Conservation (phyloP, 1,140 invertebrate species). For the Idris sp. region DNA sequence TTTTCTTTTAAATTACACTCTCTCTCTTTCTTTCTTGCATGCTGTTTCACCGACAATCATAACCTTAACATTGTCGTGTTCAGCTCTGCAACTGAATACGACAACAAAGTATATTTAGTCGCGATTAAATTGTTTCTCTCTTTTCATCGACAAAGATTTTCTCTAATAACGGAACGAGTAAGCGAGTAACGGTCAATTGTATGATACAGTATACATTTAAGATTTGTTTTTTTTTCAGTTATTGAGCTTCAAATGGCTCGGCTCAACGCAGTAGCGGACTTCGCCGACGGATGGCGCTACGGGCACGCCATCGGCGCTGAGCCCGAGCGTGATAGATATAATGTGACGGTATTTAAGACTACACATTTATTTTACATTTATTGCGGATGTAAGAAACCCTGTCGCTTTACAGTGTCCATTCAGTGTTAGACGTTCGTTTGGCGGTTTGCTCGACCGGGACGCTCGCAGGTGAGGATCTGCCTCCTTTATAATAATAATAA, state of each 20-base stretch:
- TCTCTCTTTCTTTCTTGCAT: slow-evolving; percentile 53
- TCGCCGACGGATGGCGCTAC: slow-evolving; percentile 26
- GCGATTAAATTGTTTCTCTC: slow-evolving; percentile 5
- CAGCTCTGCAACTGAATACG: no score
- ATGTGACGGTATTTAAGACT: slow-evolving; percentile 71
- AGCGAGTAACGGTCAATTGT: slow-evolving; percentile 73
- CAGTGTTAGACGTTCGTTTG: slow-evolving; percentile 29
- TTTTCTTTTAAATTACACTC: slow-evolving; percentile 79
- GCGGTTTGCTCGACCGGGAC: slow-evolving; percentile 42
- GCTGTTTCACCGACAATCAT: no score
- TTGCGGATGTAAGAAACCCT: slow-evolving; percentile 71
- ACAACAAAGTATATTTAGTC: no score
- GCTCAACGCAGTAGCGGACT: slow-evolving; percentile 34
- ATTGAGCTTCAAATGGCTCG: slow-evolving; percentile 66
- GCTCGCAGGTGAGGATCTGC: slow-evolving; percentile 40
- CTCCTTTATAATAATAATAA: no score
- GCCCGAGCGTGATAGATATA: slow-evolving; percentile 65
- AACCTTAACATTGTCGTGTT: no score
- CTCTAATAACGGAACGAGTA: slow-evolving; percentile 71
- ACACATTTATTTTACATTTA: slow-evolving; percentile 76
- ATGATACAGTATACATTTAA: slow-evolving; percentile 72
- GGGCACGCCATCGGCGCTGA: slow-evolving; percentile 48
- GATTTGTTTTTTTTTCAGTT: slow-evolving; percentile 69
- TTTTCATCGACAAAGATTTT: slow-evolving; percentile 65
- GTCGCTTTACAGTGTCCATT: slow-evolving; percentile 65